Evolutionary conservation across 2,797 vertebrate species (phyloP), one percentile per base, ranked within the genome.

Genomic region (Sparus aurata): DNA sequence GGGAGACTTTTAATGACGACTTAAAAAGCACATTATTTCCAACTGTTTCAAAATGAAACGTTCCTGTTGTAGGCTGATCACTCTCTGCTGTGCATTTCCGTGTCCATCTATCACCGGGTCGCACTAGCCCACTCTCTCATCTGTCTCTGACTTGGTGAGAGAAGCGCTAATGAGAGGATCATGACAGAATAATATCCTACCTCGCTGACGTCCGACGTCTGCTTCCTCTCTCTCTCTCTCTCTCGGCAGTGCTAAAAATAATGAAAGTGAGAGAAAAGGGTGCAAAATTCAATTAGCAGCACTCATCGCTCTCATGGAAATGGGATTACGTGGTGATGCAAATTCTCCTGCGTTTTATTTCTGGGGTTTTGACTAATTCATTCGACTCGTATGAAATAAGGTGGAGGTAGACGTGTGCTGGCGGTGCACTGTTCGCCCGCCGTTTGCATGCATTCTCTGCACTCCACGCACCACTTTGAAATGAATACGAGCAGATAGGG

Each of bases 191-290:
- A 86, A 91, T 93, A 84, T 91, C 85, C 87, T 75, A 87, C 76
- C 71, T 75, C 20, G 2, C 8, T 76, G 76, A 84, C 50, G 55
- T 76, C 76, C 70, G 75, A 64, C 45, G 53, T 81, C 84, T 82
- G 72, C 79, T 87, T 85, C 87, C 85, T 77, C 77, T 64, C 54
- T 23, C 85, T 77, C 77, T 64, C 70, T 38, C 66, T 62, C 55
- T 34, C 20, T 65, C n/a, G 2, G 38, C 38, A 4, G 69, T 64
- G 85, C 93, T 92, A 93, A 94, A 94, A 93, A 94, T 93, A 93
- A 74, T 64, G 54, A 69, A 82, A 86, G 16, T 13, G 68, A 77
- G 79, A 84, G 72, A 67, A 85, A 49, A 89, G 74, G 67, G 49
- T n/a, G 46, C 47, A 62, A 65, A 72, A 80, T 89, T 89, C 76